Percentiles rank a stretch among this genome's conserved stretches.
Evolutionary conservation across 1,140 invertebrate species (phyloP).

Genomic region (Heliconius himera): DNA sequence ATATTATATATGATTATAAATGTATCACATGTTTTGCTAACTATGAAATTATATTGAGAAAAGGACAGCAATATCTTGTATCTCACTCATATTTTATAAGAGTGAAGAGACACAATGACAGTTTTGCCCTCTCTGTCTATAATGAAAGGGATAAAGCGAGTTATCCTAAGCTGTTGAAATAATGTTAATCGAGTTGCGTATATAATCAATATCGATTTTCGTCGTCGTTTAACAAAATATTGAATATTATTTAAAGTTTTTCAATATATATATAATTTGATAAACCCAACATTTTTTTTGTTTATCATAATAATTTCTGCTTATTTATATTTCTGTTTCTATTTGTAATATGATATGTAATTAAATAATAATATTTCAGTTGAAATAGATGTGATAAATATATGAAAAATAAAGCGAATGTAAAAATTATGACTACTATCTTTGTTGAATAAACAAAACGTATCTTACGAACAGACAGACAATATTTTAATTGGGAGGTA

Average conservation of each 20-base stretch:
- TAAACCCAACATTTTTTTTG: not conserved
- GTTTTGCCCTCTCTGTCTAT: conserved; percentile 7
- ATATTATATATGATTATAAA: not conserved
- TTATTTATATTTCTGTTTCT: not conserved
- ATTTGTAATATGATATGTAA: not conserved
- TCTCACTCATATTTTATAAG: not conserved
- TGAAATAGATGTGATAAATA: not conserved
- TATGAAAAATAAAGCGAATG: not conserved
- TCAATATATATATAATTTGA: not conserved
- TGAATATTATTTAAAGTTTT: not conserved
- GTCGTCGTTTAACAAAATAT: not conserved
- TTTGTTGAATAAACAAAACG: not conserved
- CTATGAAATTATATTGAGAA: not conserved
- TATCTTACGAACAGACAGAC: not conserved
- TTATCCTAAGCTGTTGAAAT: not conserved
- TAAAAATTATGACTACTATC: not conserved
- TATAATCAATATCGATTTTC: not conserved
- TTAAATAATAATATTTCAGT: not conserved
- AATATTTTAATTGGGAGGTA: not conserved
- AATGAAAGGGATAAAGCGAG: not conserved
- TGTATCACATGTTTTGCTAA: not conserved
- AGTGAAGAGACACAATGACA: not conserved
- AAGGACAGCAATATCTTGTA: not conserved
- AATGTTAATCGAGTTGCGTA: not conserved
- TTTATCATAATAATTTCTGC: not conserved